phyloP scores from a whole-genome alignment of 2,888 invertebrate species.

The Oscheius sp. region DNA sequence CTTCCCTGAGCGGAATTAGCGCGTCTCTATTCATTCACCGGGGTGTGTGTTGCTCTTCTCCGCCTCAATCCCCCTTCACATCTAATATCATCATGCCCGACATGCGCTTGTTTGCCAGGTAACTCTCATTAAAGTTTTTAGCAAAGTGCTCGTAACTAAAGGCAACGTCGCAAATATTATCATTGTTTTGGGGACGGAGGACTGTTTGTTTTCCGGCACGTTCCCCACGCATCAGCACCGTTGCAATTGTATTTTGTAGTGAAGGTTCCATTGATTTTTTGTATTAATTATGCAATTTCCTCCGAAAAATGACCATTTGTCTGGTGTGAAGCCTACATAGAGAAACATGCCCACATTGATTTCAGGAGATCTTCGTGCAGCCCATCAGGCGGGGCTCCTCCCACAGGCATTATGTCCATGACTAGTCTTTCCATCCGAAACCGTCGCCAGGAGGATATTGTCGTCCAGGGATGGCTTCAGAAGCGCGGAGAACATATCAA shows the following conservation, averaged over 20 bases:
- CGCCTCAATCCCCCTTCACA: constrained; percentile 1
- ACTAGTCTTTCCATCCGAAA: constrained; percentile 54
- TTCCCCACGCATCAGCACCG: neutral
- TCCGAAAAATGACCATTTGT: neutral
- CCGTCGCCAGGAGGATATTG: constrained; percentile 76
- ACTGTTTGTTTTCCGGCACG: constrained; percentile 18
- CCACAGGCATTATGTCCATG: constrained; percentile 56
- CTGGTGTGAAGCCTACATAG: neutral
- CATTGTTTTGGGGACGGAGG: constrained; percentile 1
- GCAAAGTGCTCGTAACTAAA: neutral
- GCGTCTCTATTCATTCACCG: constrained; percentile 27
- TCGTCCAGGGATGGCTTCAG: constrained; percentile 94
- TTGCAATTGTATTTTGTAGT: neutral
- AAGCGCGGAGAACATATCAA: constrained; percentile 97
- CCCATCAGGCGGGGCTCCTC: constrained; percentile 10
- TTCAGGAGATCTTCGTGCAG: constrained; percentile 27
- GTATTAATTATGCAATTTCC: neutral
- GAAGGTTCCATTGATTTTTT: too few species aligned
- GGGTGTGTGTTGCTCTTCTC: constrained; percentile 7
- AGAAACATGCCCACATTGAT: neutral
- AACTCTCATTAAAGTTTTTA: neutral
- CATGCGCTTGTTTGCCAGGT: constrained; percentile 30
- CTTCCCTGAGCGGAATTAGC: constrained; percentile 31
- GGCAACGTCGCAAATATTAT: neutral
- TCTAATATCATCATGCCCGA: constrained; percentile 15